Conservation (phyloP, 2,888 invertebrate genomes). For the Agrenia bidenticulata region DNA sequence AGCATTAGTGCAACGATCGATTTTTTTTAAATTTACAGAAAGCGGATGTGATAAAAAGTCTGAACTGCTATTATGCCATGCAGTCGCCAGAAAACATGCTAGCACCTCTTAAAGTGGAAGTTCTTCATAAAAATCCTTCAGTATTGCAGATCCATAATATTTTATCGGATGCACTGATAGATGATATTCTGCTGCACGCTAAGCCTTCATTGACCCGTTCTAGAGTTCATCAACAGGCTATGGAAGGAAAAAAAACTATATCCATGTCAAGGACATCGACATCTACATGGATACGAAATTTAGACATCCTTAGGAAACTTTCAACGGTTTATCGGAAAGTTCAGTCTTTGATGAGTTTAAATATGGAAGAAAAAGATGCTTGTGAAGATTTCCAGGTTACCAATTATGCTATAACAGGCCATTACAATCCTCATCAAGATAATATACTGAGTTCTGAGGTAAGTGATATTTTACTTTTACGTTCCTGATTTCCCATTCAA, state of each 20-base stretch:
- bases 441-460: slow-evolving; percentile 49
- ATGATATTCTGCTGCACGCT: slow-evolving; percentile 51
- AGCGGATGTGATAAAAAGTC: slow-evolving; percentile 25
- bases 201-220: slow-evolving; percentile 53
- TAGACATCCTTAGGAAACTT: slow-evolving; percentile 46
- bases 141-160: slow-evolving; percentile 54
- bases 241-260: slow-evolving; percentile 36
- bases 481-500: too few relatives aligned
- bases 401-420: slow-evolving; percentile 59
- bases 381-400: slow-evolving; percentile 55
- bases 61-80: slow-evolving; percentile 53
- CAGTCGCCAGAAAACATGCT: slow-evolving; percentile 52
- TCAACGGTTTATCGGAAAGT: slow-evolving; percentile 48
- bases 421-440: slow-evolving; percentile 58
- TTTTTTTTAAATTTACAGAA: slow-evolving; percentile 13
- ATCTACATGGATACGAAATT: slow-evolving; percentile 55
- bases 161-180: slow-evolving; percentile 52
- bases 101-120: slow-evolving; percentile 54
- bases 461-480: slow-evolving; percentile 5
- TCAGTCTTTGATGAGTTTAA: slow-evolving; percentile 54
- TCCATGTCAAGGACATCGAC: slow-evolving; percentile 56
- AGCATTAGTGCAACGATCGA: too few relatives aligned
- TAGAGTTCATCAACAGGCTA: slow-evolving; percentile 49
- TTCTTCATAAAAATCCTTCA: slow-evolving; percentile 51
- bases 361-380: slow-evolving; percentile 50